A percentile compares a stretch with the other conserved stretches of the same genome.
Evolutionary conservation across 2,113 vertebrate genomes (phyloP).

Genomic region (Nothobranchius furzeri): DNA sequence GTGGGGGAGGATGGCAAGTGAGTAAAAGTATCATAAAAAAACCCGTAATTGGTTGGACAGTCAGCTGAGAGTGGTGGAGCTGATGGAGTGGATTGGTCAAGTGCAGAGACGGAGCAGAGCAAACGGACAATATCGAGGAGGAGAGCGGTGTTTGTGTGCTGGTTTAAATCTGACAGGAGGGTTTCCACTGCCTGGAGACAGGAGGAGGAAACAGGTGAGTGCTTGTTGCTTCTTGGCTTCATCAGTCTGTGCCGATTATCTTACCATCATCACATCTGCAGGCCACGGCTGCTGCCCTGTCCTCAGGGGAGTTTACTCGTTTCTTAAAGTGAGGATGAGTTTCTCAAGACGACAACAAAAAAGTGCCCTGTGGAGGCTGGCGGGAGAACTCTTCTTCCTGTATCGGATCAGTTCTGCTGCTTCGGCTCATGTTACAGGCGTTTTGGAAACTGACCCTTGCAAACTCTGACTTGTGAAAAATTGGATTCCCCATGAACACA

Average conservation of each 20-base stretch:
- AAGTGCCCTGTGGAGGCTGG: constrained; percentile 21
- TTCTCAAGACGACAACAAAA: background rate
- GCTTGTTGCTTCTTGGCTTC: constrained; percentile 26
- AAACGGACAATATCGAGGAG: constrained; percentile 35
- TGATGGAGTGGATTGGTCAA: constrained; percentile 68
- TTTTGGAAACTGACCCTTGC: constrained; percentile 12
- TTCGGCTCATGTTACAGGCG: background rate
- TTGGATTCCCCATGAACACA: constrained; percentile 19
- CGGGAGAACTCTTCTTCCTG: constrained; percentile 39
- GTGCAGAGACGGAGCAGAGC: constrained; percentile 60
- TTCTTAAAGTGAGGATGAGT: constrained; percentile 11
- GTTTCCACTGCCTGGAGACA: constrained; percentile 37
- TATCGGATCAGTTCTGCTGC: constrained; percentile 20
- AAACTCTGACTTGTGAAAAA: constrained; percentile 17
- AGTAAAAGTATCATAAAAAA: constrained; percentile 44
- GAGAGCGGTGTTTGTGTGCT: constrained; percentile 22
- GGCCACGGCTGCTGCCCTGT: constrained; percentile 31
- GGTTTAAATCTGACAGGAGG: constrained; percentile 44
- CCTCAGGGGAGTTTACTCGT: constrained; percentile 30
- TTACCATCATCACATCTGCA: constrained; percentile 19
- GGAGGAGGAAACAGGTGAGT: constrained; percentile 56
- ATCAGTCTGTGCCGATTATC: constrained; percentile 22
- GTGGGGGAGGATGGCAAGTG: constrained; percentile 42
- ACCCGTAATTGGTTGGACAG: constrained; percentile 45
- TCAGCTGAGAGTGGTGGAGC: constrained; percentile 47